phyloP scores from a whole-genome alignment of 1,140 invertebrate genomes.

The Drosophila athabasca region DNA sequence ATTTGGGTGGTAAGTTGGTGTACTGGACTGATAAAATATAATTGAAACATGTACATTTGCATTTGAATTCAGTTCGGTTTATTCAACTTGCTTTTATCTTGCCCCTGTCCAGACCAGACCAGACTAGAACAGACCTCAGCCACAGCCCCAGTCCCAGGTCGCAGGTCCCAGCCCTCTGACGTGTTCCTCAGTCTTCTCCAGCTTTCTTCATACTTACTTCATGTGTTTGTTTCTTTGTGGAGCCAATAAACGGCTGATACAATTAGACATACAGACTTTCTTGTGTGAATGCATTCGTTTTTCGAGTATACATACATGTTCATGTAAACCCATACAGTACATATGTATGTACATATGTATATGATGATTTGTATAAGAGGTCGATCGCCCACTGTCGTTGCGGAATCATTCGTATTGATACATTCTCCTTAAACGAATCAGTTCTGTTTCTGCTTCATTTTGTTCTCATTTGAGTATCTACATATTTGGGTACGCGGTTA shows the following conservation, averaged over 20 bases:
- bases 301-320: neutral
- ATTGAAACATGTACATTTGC: constrained; percentile 5
- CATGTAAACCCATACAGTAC: neutral
- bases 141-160: too few relatives aligned
- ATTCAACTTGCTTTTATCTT: constrained; percentile 49
- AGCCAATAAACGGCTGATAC: constrained; percentile 21
- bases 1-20: neutral
- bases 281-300: neutral
- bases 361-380: constrained; percentile 38
- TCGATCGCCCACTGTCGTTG: constrained; percentile 21
- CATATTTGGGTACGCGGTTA: too few relatives aligned
- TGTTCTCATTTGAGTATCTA: too few relatives aligned
- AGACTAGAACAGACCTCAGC: too few relatives aligned
- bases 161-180: constrained; percentile 1
- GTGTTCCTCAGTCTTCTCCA: constrained; percentile 11
- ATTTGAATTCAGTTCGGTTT: constrained; percentile 21
- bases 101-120: neutral
- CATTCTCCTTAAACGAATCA: constrained; percentile 3
- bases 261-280: constrained; percentile 24
- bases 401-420: neutral
- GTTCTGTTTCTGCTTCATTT: neutral
- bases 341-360: constrained; percentile 2
- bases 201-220: neutral
- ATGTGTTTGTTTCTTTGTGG: constrained; percentile 39
- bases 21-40: constrained; percentile 8